phyloP scores from a whole-genome alignment of 2,797 vertebrate genomes.

The Thamnophis elegans region DNA sequence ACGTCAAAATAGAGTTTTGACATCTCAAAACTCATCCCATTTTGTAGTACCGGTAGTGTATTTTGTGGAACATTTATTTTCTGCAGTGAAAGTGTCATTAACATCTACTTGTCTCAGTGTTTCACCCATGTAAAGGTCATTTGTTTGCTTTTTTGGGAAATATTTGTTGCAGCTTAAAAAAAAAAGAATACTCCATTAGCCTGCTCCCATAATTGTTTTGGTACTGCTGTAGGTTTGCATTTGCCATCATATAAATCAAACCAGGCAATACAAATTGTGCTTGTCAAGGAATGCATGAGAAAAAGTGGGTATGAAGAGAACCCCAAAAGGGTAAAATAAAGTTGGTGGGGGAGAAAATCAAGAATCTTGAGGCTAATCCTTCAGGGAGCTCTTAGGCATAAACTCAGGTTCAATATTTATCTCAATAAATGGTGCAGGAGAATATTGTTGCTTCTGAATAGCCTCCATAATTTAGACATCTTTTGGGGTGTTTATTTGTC shows the following conservation, averaged over 20 bases:
- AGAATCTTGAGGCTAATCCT: background rate
- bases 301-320: background rate
- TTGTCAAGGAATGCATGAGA: background rate
- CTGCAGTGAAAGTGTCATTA: background rate
- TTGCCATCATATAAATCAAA: background rate
- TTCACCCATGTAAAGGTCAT: background rate
- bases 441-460: background rate
- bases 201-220: background rate
- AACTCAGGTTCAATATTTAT: background rate
- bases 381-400: background rate
- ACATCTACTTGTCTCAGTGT: background rate
- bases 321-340: background rate
- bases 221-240: background rate
- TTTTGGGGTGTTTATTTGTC: background rate
- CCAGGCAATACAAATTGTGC: background rate
- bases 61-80: background rate
- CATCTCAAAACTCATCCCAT: background rate
- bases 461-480: background rate
- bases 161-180: background rate
- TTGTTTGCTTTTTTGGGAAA: background rate
- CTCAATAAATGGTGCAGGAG: background rate
- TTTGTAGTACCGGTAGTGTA: background rate
- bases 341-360: background rate
- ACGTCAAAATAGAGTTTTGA: background rate
- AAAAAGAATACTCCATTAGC: background rate